A percentile compares a stretch with the other conserved stretches of the same genome.
These are phyloP conservation scores for Trypoxylon attenuatum DNA, from an alignment of 2,888 invertebrate genomes.

Conservation along the genomic window DNA sequence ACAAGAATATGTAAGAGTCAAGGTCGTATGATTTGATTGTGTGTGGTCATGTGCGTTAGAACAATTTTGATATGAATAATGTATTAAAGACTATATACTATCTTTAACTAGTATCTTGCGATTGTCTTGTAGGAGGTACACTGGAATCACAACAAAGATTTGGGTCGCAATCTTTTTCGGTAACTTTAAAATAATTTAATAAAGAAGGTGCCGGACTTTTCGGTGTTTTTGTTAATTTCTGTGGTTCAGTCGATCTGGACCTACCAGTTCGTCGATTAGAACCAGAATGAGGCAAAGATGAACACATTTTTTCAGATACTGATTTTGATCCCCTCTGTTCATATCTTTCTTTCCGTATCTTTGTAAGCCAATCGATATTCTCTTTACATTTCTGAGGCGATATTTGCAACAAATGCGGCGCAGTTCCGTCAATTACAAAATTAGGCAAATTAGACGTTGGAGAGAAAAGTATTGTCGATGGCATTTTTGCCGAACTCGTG, in stretches of 20 bases:
- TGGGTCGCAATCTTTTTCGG: conserved; percentile 33
- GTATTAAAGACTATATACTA: too few relatives aligned
- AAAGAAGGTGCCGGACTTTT: conserved; percentile 58
- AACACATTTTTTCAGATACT: conserved; percentile 57
- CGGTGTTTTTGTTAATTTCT: conserved; percentile 50
- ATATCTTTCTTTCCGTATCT: conserved; percentile 78
- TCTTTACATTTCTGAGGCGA: conserved; percentile 82
- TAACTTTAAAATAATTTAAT: conserved; percentile 61
- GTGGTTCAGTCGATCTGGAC: conserved; percentile 61
- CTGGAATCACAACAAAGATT: conserved; percentile 18
- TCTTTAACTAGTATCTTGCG: background rate
- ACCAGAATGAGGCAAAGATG: conserved; percentile 49
- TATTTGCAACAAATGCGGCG: conserved; percentile 83
- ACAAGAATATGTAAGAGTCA: too few relatives aligned
- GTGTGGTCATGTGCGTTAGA: too few relatives aligned
- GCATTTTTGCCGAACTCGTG: conserved; percentile 53
- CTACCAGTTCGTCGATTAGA: conserved; percentile 55
- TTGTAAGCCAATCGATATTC: conserved; percentile 84
- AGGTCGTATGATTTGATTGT: too few relatives aligned
- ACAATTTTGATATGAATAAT: too few relatives aligned
- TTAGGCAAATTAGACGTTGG: conserved; percentile 86
- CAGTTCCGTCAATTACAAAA: conserved; percentile 84
- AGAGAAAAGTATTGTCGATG: conserved; percentile 71
- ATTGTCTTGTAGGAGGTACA: conserved; percentile 15
- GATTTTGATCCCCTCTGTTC: conserved; percentile 62